Base-by-base conservation (phyloP, 2,797 vertebrate species). In the Podargus strigoides region DNA sequence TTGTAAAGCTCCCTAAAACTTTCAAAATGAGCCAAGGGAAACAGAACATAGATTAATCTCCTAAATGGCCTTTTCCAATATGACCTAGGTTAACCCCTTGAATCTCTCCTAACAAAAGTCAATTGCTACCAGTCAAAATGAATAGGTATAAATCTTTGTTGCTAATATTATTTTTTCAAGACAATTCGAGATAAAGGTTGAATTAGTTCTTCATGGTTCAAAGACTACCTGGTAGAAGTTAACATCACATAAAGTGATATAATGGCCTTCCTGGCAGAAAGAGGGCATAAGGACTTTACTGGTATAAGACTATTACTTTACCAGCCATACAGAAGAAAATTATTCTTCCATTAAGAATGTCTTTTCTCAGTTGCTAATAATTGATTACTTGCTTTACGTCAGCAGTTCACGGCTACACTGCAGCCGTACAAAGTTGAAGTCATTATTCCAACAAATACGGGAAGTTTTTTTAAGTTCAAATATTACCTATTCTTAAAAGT, bases 121-220 rank as follows among this genome's bases (percentile, higher is more conserved):
- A 69, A 6, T 50, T 93, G 49, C 62, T 72, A 70, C 44, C n/a
- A 73, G 76, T 17, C 13, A 63, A 77, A 89, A 79, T 22, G 72
- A 85, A 67, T 24, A 64, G 14, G 32, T 67, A 12, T 85, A 89
- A 79, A 85, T 90, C 47, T 74, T 82, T 79, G 49, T 53, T 87
- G 37, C 14, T 74, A 76, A 83, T 56, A 82, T 49, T 74, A 4
- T 56, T 87, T 78, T 84, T 76, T 49, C n/a, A 74, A 60, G 74
- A 74, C 47, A 79, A 32, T 3, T 30, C 5, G 60, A 77, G 56
- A 87, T 20, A 74, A 79, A 92, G 74, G 24, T 82, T 85, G 19
- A 87, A 82, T 89, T 87, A 64, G 59, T 60, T 89, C 78, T 94
- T 87, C 62, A 50, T 44, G 60, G 44, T 77, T 94, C 77, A 94